Percentiles rank a stretch among this genome's conserved stretches.
phyloP scores from a whole-genome alignment of 2,113 vertebrate species.

The Turdus rufiventris region DNA sequence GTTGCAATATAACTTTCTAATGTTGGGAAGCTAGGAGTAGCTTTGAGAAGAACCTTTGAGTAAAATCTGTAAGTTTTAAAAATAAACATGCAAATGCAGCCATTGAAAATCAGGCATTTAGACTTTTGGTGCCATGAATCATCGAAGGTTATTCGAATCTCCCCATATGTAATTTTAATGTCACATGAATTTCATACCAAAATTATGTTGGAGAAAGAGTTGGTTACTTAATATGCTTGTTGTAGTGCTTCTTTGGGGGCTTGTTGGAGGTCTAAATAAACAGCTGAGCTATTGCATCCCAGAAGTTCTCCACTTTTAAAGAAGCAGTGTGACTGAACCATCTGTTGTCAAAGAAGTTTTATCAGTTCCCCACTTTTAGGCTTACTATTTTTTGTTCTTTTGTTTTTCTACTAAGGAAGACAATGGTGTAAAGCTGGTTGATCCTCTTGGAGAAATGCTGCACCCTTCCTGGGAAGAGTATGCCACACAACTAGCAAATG shows the following conservation, averaged over 20 bases:
- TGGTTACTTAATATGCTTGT: not conserved
- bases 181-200: not conserved
- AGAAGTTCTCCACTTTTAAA: not conserved
- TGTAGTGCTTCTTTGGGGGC: fast-evolving
- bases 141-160: not conserved
- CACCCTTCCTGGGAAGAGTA: constrained; percentile 86
- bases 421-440: constrained; percentile 92
- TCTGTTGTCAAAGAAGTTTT: not conserved
- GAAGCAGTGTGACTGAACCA: not conserved
- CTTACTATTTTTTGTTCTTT: not conserved
- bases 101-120: not conserved
- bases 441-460: constrained; percentile 96
- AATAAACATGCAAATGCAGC: not conserved
- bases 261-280: not conserved
- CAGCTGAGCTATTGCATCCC: not conserved
- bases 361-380: not conserved
- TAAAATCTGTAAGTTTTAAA: not conserved
- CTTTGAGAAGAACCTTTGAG: not conserved
- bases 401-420: constrained; percentile 80
- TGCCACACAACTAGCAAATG: constrained; percentile 86
- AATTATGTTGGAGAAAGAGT: not conserved
- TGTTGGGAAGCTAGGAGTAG: not conserved
- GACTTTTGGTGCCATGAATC: not conserved
- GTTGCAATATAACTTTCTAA: not conserved
- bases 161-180: not conserved